phyloP scores from a whole-genome alignment of 2,888 invertebrate genomes.

The Meta bourneti region DNA sequence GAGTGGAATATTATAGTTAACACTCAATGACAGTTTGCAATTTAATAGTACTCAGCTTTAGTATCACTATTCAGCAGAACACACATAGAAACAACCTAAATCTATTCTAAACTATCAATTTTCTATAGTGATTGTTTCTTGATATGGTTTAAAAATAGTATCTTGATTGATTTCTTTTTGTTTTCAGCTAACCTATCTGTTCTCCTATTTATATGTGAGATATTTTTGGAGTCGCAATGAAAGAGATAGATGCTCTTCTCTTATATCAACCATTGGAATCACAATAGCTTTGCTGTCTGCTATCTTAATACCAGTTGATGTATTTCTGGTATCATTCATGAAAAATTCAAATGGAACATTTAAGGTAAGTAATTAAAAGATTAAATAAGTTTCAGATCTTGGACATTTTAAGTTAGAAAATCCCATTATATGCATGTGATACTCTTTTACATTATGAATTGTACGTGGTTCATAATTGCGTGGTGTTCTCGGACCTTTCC shows the following conservation, averaged over 20 bases:
- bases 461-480: too few relatives aligned
- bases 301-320: conserved; percentile 80
- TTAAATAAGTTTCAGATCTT: not conserved
- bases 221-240: conserved; percentile 80
- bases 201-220: conserved; percentile 80
- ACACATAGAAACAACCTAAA: too few relatives aligned
- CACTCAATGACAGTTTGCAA: too few relatives aligned
- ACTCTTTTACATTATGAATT: too few relatives aligned
- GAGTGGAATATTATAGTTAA: too few relatives aligned
- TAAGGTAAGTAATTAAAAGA: conserved; percentile 68
- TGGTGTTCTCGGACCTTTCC: too few relatives aligned
- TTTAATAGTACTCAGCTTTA: too few relatives aligned
- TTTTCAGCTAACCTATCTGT: conserved; percentile 80
- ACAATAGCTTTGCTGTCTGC: conserved; percentile 77
- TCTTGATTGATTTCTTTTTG: conserved; percentile 29
- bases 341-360: conserved; percentile 80
- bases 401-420: too few relatives aligned
- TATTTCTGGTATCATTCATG: conserved; percentile 82
- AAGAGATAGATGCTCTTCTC: conserved; percentile 79
- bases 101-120: too few relatives aligned
- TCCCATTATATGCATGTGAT: too few relatives aligned
- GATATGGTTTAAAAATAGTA: not conserved
- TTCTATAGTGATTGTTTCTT: too few relatives aligned
- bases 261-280: conserved; percentile 74
- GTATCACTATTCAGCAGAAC: too few relatives aligned